Percentiles rank a stretch among this genome's conserved stretches.
phyloP scores from a whole-genome alignment of 1,140 invertebrate species.

The Drosophila azteca region DNA sequence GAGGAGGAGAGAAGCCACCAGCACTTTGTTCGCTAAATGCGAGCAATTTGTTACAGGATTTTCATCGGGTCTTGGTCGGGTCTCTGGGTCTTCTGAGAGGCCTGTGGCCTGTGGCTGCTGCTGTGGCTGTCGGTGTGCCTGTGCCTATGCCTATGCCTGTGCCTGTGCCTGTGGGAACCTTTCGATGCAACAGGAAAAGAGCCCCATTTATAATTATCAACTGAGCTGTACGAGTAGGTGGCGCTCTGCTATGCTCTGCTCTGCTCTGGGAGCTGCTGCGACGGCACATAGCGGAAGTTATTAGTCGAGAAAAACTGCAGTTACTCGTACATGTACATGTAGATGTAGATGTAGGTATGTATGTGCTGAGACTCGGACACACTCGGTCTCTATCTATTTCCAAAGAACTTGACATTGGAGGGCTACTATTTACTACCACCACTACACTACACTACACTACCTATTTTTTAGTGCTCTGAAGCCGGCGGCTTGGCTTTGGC shows the following conservation, averaged over 20 bases:
- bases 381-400: constrained; percentile 34
- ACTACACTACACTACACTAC: too few species aligned
- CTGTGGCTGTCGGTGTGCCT: too few species aligned
- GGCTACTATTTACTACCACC: not conserved
- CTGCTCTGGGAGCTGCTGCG: constrained; percentile 1
- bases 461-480: constrained; percentile 1
- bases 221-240: constrained; percentile 47
- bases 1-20: constrained; percentile 25
- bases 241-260: constrained; percentile 24
- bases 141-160: constrained; percentile 10
- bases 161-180: constrained; percentile 33
- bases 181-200: constrained; percentile 36
- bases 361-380: constrained; percentile 16
- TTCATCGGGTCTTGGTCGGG: constrained; percentile 22
- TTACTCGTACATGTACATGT: constrained; percentile 10
- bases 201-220: constrained; percentile 67
- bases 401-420: constrained; percentile 61
- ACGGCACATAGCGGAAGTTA: constrained; percentile 67
- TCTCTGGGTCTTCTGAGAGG: too few species aligned
- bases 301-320: constrained; percentile 59
- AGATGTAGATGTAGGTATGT: too few species aligned
- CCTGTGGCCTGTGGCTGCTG: too few species aligned
- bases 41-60: constrained; percentile 76
- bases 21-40: constrained; percentile 77
- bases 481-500: not conserved